A percentile compares a stretch with the other conserved stretches of the same genome.
These are phyloP conservation scores for Nipponia nippon DNA, from an alignment of 2,113 vertebrate species.

Conservation along the genomic window DNA sequence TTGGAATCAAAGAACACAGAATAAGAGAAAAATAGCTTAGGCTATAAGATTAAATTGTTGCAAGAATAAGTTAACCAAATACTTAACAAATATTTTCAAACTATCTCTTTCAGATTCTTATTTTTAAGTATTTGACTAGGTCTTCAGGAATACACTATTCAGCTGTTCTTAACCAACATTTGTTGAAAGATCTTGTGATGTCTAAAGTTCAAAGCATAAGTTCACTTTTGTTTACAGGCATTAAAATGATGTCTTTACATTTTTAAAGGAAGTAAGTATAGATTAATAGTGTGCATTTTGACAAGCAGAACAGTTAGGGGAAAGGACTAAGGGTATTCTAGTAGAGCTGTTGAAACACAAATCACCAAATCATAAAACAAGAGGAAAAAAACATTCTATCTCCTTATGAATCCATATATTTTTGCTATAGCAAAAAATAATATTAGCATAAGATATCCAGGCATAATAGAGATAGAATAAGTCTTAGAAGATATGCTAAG, in stretches of 20 bases:
- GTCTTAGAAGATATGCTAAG: conserved; percentile 44
- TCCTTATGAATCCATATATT: background rate
- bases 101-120: background rate
- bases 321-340: background rate
- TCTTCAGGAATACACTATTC: background rate
- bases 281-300: background rate
- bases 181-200: background rate
- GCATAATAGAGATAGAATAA: background rate
- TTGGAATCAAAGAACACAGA: background rate
- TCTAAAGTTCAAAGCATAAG: background rate
- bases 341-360: background rate
- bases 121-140: background rate
- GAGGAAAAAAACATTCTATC: background rate
- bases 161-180: background rate
- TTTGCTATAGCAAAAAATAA: background rate
- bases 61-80: background rate
- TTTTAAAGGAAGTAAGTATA: background rate
- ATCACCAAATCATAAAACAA: conserved; percentile 3
- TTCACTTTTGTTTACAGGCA: background rate
- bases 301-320: background rate
- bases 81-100: background rate
- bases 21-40: background rate
- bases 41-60: background rate
- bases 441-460: background rate
- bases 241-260: background rate